phyloP scores from a whole-genome alignment of 2,888 invertebrate genomes.

The Tiliacea aurago region DNA sequence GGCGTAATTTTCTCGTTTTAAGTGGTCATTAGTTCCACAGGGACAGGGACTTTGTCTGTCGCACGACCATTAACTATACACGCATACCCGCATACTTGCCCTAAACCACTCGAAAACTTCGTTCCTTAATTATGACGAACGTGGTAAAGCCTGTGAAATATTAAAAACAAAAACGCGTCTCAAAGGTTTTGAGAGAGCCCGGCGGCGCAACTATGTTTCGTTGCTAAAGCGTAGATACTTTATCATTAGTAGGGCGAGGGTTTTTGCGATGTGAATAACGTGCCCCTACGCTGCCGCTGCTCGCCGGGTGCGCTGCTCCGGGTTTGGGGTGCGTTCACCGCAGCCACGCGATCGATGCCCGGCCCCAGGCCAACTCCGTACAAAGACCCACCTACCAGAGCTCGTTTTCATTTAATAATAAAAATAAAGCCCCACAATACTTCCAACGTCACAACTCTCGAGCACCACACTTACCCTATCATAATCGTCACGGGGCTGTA shows the following conservation, averaged over 20 bases:
- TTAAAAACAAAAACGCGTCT: slow-evolving; percentile 45
- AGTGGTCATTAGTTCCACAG: slow-evolving; percentile 88
- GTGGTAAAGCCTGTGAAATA: slow-evolving; percentile 49
- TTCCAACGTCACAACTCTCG: slow-evolving; percentile 71
- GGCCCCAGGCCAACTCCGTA: slow-evolving; percentile 78
- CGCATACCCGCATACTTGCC: slow-evolving; percentile 75
- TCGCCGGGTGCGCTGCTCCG: slow-evolving; percentile 78
- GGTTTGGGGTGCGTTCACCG: slow-evolving; percentile 88
- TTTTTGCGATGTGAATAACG: slow-evolving; percentile 75
- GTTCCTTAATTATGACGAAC: slow-evolving; percentile 67
- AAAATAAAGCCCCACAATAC: slow-evolving; percentile 69
- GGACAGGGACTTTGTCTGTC: slow-evolving; percentile 83
- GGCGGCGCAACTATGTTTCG: slow-evolving; percentile 44
- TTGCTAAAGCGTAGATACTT: slow-evolving; percentile 69
- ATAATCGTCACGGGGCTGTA: slow-evolving; percentile 58
- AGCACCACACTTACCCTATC: slow-evolving; percentile 63
- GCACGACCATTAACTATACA: slow-evolving; percentile 84
- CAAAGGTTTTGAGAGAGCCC: slow-evolving; percentile 52
- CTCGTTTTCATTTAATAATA: slow-evolving; percentile 75
- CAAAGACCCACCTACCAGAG: slow-evolving; percentile 81
- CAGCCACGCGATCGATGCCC: slow-evolving; percentile 86
- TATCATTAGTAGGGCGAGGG: slow-evolving; percentile 76
- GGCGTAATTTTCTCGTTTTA: slow-evolving; percentile 86
- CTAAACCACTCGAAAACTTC: slow-evolving; percentile 69
- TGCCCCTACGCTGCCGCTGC: slow-evolving; percentile 74